A percentile compares a stretch with the other conserved stretches of the same genome.
Evolutionary conservation across 1,140 invertebrate species (phyloP).

Genomic region (Calliphora vicina): DNA sequence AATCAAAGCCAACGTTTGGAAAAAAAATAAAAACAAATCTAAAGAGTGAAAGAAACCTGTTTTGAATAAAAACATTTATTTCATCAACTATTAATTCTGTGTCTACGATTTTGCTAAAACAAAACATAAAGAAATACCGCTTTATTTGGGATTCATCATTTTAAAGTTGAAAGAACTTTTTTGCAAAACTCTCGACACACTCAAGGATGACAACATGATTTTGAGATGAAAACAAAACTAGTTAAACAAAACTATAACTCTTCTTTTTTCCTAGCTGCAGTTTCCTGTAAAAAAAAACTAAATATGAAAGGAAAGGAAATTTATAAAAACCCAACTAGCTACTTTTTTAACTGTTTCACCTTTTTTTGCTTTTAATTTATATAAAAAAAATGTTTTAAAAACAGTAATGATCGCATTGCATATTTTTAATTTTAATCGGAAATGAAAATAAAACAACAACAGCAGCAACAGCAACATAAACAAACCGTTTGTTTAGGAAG

Average conservation of each 20-base stretch:
- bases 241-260: not conserved
- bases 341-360: not conserved
- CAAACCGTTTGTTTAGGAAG: not conserved
- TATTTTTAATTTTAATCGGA: not conserved
- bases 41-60: not conserved
- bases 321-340: not conserved
- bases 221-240: no score
- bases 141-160: not conserved
- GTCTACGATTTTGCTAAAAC: not conserved
- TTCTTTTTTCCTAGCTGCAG: not conserved
- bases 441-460: not conserved
- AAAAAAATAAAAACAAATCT: not conserved
- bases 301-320: not conserved
- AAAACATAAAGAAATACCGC: not conserved
- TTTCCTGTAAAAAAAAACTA: not conserved
- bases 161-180: not conserved
- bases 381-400: not conserved
- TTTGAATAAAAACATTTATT: not conserved
- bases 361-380: not conserved
- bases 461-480: not conserved
- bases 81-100: not conserved
- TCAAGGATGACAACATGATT: not conserved
- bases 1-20: not conserved
- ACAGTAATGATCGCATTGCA: not conserved
- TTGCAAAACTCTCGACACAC: not conserved